phyloP scores from a whole-genome alignment of 2,113 vertebrate species.

The Parotia lawesii region DNA sequence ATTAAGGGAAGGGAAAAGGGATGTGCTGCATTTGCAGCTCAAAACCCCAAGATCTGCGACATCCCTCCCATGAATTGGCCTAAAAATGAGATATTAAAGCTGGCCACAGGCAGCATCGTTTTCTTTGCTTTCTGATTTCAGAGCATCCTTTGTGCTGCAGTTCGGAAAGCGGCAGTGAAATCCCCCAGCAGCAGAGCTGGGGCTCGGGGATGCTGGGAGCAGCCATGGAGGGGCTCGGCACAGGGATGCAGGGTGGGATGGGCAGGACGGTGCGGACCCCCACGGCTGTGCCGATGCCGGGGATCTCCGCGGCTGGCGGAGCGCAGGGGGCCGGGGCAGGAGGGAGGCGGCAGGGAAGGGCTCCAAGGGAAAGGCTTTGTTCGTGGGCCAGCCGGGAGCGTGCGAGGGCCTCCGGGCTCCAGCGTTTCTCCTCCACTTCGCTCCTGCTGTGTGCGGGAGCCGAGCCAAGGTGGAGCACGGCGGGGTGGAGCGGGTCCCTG shows the following conservation, averaged over 20 bases:
- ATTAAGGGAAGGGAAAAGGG: neutral
- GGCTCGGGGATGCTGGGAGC: neutral
- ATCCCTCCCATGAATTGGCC: accelerated
- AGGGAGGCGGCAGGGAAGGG: neutral
- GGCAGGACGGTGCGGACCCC: neutral
- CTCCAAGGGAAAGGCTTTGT: conserved; percentile 45
- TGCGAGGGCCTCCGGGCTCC: conserved; percentile 19
- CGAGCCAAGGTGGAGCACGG: conserved; percentile 41
- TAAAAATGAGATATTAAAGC: neutral
- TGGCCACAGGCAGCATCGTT: neutral
- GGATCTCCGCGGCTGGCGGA: neutral
- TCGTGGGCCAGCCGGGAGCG: neutral
- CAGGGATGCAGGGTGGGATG: neutral
- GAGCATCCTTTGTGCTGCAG: neutral
- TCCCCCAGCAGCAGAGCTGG: neutral
- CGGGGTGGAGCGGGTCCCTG: conserved; percentile 34
- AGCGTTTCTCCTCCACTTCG: conserved; percentile 12
- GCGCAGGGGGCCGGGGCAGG: neutral
- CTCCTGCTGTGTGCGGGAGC: conserved; percentile 47
- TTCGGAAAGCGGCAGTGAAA: accelerated
- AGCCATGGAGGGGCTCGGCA: accelerated
- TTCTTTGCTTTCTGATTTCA: neutral
- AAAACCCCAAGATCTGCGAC: neutral
- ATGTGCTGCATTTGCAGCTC: neutral
- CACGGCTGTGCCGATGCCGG: neutral